phyloP scores from a whole-genome alignment of 23 tunicate species.

The Halocynthia aurantium region DNA sequence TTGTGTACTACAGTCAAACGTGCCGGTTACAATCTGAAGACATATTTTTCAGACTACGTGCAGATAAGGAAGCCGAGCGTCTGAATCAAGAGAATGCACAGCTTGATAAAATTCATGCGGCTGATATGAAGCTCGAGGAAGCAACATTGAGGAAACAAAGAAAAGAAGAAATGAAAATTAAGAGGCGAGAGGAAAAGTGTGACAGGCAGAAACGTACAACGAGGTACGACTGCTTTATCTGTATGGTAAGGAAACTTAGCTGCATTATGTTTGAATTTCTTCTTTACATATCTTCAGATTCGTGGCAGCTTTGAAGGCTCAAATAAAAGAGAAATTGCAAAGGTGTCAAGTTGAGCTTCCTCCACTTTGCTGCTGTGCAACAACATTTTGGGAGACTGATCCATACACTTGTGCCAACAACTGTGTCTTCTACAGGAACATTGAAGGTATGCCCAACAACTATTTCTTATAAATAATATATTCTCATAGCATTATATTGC shows the following conservation, averaged over 20 bases:
- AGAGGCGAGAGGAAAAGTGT: background rate
- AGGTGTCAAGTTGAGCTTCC: conserved; percentile 49
- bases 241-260: background rate
- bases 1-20: too few species aligned
- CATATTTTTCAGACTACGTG: conserved; percentile 35
- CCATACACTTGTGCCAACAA: conserved; percentile 62
- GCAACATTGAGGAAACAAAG: conserved; percentile 1
- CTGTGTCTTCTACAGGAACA: conserved; percentile 62
- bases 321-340: conserved; percentile 33
- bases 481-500: too few species aligned
- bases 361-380: conserved; percentile 59
- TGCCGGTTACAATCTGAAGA: too few species aligned
- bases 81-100: conserved; percentile 47
- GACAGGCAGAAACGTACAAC: conserved; percentile 1
- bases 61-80: conserved; percentile 50
- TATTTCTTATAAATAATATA: too few species aligned
- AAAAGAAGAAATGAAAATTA: background rate
- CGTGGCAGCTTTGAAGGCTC: conserved; percentile 39
- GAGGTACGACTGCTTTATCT: background rate
- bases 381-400: conserved; percentile 63
- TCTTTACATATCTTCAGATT: conserved; percentile 16
- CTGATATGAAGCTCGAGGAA: conserved; percentile 31
- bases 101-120: conserved; percentile 60
- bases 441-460: conserved; percentile 25
- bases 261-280: background rate